Evolutionary conservation across 2,113 vertebrate species (phyloP), one percentile per base, ranked within the genome.

Genomic region (Ptilonorhynchus violaceus): DNA sequence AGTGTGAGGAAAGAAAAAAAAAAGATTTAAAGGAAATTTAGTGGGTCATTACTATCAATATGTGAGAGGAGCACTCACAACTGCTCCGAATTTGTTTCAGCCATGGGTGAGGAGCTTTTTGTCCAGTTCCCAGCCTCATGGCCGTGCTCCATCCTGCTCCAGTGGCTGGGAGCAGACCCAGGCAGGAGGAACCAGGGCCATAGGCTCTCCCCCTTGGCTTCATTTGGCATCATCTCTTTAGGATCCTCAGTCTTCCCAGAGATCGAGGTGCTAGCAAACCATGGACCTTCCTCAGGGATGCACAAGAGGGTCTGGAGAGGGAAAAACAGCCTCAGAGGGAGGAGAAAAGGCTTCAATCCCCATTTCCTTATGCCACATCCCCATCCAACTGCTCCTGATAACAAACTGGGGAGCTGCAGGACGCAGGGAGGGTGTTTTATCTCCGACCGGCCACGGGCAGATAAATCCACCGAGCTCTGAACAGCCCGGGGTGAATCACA

Each of bases 181-280:
- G 49, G 13, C 24, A 49, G 58, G 15, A 56, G 53, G 30, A 7
- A 55, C 24, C 41, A 56, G 33, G 33, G 23, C 22, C 23, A 59
- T 15, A 4, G 24, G 28, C 6, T 88, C 7, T 58, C 16, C 28
- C 28, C 1, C 1, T 39, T 41, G 31, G 4, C 62, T 66, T 24
- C 41, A 67, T n/a, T 35, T 21, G 31, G 11, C 3, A 0, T 72
- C 28, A 4, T 23, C 8, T n/a, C 33, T 59, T 68, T 2, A 52
- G 46, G 59, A 35, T n/a, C 16, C 42, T 0, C 5, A 1, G 0
- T 25, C 83, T 68, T 49, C 41, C 21, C 0, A 0, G 18, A 17
- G 9, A 39, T 30, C 0, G 3, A 73, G 23, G 62, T 41, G 42
- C 14, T 15, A 50, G 46, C n/a, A 37, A 70, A 41, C 11, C 46